phyloP scores from a whole-genome alignment of 1,140 invertebrate genomes.

The Zaprionus nigranus region DNA sequence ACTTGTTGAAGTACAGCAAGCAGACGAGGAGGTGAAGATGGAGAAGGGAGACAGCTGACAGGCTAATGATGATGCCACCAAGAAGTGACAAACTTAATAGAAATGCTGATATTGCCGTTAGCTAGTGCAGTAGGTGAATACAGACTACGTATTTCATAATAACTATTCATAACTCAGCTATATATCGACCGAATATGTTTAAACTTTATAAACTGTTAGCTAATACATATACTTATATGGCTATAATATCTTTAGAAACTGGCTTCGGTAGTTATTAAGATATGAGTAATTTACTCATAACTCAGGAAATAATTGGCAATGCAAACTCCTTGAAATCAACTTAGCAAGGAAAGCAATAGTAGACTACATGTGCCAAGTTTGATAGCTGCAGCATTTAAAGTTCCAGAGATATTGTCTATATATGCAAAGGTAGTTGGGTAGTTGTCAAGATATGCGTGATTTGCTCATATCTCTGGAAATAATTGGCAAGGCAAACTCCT shows the following conservation, averaged over 20 bases:
- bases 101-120: background rate
- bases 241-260: background rate
- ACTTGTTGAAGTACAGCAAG: background rate
- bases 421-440: no score
- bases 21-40: background rate
- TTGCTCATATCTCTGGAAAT: background rate
- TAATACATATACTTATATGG: background rate
- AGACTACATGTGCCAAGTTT: background rate
- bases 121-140: background rate
- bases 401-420: background rate
- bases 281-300: background rate
- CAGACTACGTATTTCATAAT: background rate
- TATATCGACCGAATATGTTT: background rate
- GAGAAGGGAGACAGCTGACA: no score
- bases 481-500: accelerated
- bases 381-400: background rate
- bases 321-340: background rate
- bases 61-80: slow-evolving; percentile 1
- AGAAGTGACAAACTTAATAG: background rate
- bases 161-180: background rate
- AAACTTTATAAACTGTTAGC: background rate
- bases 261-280: background rate
- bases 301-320: accelerated
- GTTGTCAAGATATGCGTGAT: background rate
- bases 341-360: background rate